Base-by-base conservation (phyloP, 2,888 invertebrate species). In the Ophioninae sp. region DNA sequence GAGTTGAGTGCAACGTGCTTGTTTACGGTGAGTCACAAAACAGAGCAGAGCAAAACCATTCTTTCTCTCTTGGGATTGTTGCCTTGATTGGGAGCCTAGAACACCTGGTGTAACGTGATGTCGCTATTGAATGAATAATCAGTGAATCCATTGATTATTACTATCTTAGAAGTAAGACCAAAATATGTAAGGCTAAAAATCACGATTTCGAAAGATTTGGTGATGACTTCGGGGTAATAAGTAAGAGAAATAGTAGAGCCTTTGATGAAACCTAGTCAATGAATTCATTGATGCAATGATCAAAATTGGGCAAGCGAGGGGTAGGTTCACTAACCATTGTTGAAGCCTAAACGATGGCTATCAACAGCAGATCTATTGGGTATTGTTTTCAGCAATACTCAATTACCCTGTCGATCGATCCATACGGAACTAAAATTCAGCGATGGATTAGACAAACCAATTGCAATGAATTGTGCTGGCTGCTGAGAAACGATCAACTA, bases 1-100 rank as follows among this genome's bases (percentile, higher is more conserved):
- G 3, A 30, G 67, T 56, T 17, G 67, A 65, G 81, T 76, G 69
- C 80, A 80, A 62, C 57, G 44, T 41, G 56, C 62, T 57, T 68
- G 61, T 72, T 56, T 67, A 13, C 17, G 41, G 77, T 70, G 69
- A 69, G 62, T 80, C 80, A 74, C 68, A 44, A 23, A 23, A 20
- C 68, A 20, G 57, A 70, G 70, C 65, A 50, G 69, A 65, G 13
- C 74, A 41, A 21, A 81, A 61, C 70, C 62, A 64, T 20, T 76
- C 56, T 69, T 57, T n/a, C 62, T 7, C 65, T 65, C 3, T 39
- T 23, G 37, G 41, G 7, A 61, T 21, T 20, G 61, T 21, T 20
- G 17, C 23, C 61, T 61, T 23, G 1, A 68, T 44, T 23, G 30
- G 23, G 62, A 62, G 41, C 7, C 44, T 59, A 10, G 1, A 17